Evolutionary conservation across 2,888 invertebrate genomes (phyloP), one percentile per base, ranked within the genome.

Genomic region (Calliopum simillimum): DNA sequence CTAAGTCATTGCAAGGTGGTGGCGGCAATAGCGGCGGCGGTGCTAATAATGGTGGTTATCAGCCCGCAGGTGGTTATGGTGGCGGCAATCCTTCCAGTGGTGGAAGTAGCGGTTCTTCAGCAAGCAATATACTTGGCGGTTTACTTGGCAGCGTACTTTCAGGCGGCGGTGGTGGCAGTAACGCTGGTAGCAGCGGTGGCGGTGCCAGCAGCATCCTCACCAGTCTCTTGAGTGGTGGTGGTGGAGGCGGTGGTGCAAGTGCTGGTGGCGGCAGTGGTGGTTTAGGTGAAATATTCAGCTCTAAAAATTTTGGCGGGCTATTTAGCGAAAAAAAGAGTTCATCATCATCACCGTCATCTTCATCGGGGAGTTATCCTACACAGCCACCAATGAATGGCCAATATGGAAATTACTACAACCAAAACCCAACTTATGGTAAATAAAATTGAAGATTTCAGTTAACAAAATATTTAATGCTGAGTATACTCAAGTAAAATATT

Each of bases 271-370:
- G 77, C 19, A 69, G 76, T 44, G 76, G 82, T 43, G 81, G 79
- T 2, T 73, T 85, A 0, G 73, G 82, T 55, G 86, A 85, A 41
- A 79, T 85, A 69, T 81, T 85, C 58, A 79, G 76, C 68, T 85
- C 85, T 1, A 82, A 82, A 67, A 81, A 83, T 73, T 80, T 85
- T 46, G 84, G 85, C 13, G 86, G 86, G 0, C 78, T 86, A n/a
- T 86, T 86, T 72, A 85, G 81, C 68, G 86, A 86, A 76, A 85
- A 84, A 71, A 33, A 33, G 33, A 33, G 33, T 33, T 6, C 33
- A 33, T 33, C 33, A 6, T 8, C 5, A 0, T 80, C 85, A 12
- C 80, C 82, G 1, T 76, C 80, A 0, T 74, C 76, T 4, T 74
- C 76, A 4, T 74, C 76, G 16, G 64, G 67, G 49, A 81, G 81